A percentile compares a stretch with the other conserved stretches of the same genome.
These are phyloP conservation scores for Ctenochaetus hawaiiensis DNA, from an alignment of 2,797 vertebrate genomes.

Conservation along the genomic window DNA sequence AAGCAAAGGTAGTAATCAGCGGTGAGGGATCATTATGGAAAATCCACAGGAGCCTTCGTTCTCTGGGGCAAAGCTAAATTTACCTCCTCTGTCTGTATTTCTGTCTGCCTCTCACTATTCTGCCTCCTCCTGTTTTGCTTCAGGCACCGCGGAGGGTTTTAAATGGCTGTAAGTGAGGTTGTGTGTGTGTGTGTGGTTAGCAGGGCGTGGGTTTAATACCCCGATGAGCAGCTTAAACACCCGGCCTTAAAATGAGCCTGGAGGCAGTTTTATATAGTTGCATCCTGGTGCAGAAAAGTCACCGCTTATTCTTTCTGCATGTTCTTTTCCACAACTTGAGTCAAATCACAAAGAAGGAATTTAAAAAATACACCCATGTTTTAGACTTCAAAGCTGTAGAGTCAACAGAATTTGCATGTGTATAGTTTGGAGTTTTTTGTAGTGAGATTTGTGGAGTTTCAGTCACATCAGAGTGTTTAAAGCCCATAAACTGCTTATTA, in stretches of 20 bases:
- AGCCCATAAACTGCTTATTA: conserved; percentile 48
- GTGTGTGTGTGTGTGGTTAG: conserved; percentile 56
- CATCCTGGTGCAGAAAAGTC: neutral
- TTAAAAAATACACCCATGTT: no score
- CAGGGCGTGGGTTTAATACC: conserved; percentile 64
- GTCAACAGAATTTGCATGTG: neutral
- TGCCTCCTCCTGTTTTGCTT: conserved; percentile 25
- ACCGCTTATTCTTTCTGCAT: neutral
- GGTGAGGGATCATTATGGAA: conserved; percentile 71
- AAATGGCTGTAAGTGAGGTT: conserved; percentile 31
- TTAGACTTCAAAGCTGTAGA: conserved; percentile 20
- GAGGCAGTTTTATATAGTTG: conserved; percentile 16
- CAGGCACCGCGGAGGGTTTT: conserved; percentile 41
- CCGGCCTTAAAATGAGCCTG: conserved; percentile 44
- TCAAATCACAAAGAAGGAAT: neutral
- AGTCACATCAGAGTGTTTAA: conserved; percentile 52
- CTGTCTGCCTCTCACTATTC: conserved; percentile 18
- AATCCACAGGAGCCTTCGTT: conserved; percentile 73
- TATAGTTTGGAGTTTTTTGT: neutral
- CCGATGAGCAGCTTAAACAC: conserved; percentile 35
- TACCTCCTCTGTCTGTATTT: conserved; percentile 51
- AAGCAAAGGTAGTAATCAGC: conserved; percentile 78
- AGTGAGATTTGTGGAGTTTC: conserved; percentile 1
- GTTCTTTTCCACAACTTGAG: neutral
- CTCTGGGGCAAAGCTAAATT: conserved; percentile 72